Percentiles rank a stretch among this genome's conserved stretches.
Evolutionary conservation across 2,113 vertebrate species (phyloP).

Genomic region (Thermophis baileyi): DNA sequence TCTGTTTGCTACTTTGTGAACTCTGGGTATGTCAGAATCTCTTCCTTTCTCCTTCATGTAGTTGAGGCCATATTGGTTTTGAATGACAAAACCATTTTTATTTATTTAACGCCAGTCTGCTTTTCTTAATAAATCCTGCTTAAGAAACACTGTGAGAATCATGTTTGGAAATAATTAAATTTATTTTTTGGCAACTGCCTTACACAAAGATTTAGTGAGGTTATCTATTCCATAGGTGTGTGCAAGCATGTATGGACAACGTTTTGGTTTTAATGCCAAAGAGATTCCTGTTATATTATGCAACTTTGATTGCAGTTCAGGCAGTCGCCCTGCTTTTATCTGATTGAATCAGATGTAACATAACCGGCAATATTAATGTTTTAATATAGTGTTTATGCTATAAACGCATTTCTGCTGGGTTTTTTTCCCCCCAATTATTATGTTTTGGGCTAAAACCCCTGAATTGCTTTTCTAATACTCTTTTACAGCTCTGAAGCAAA

Average conservation of each 20-base stretch:
- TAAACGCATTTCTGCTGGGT: neutral
- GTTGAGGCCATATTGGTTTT: neutral
- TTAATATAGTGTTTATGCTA: neutral
- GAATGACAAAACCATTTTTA: neutral
- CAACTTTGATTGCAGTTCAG: constrained; percentile 24
- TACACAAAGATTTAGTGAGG: neutral
- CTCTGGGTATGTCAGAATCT: constrained; percentile 81
- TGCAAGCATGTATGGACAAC: neutral
- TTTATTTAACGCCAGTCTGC: neutral
- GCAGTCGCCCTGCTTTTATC: constrained; percentile 20
- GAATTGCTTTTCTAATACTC: neutral
- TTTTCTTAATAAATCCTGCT: neutral
- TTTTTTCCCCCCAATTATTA: neutral
- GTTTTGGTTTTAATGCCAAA: constrained; percentile 16
- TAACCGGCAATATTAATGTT: constrained; percentile 9
- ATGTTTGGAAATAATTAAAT: neutral
- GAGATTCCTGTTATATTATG: constrained; percentile 2
- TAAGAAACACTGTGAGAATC: neutral
- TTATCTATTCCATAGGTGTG: neutral
- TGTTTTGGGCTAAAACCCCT: fast-evolving
- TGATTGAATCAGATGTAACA: neutral
- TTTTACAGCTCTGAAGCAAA: constrained; percentile 91
- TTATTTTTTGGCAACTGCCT: neutral
- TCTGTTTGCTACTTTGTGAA: constrained; percentile 97
- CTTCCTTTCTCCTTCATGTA: neutral